These are phyloP conservation scores for Limnothrissa miodon DNA, from an alignment of 2,113 vertebrate species.

Conservation along the genomic window DNA sequence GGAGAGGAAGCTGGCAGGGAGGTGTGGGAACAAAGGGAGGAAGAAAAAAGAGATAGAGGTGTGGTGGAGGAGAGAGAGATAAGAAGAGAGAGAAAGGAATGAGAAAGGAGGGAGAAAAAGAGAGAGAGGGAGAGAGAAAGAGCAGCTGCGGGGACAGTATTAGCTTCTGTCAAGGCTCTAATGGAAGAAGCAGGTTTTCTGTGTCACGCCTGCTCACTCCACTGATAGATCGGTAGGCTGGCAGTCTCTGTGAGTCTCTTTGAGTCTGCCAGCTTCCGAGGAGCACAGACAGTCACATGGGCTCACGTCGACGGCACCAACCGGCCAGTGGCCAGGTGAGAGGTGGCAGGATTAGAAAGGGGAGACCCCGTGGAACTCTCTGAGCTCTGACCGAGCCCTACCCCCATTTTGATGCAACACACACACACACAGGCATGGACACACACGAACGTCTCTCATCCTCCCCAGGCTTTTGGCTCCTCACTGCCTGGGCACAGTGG, in stretches of 20 bases:
- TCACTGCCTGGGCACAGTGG: background rate
- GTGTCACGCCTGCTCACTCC: conserved; percentile 58
- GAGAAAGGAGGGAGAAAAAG: background rate
- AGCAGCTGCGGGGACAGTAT: conserved; percentile 45
- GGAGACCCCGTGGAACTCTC: background rate
- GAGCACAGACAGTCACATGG: conserved; percentile 26
- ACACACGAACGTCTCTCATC: background rate
- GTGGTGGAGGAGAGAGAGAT: background rate
- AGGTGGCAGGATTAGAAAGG: background rate
- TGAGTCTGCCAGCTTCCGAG: conserved; percentile 36
- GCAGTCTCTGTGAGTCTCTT: conserved; percentile 50
- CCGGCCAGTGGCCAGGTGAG: conserved; percentile 18
- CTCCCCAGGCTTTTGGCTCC: conserved; percentile 1
- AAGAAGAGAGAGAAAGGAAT: background rate
- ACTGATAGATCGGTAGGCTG: conserved; percentile 61
- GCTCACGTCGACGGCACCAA: too few species aligned
- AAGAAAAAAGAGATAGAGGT: background rate
- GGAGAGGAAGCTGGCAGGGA: background rate
- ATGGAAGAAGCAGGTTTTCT: conserved; percentile 62
- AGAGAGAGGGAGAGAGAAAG: conserved; percentile 6
- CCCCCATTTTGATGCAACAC: background rate
- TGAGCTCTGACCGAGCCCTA: background rate
- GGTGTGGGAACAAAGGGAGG: background rate
- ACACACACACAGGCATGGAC: background rate
- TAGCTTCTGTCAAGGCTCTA: conserved; percentile 54